Evolutionary conservation across 2,113 vertebrate species (phyloP).

Genomic region (Lepisosteus osseus): DNA sequence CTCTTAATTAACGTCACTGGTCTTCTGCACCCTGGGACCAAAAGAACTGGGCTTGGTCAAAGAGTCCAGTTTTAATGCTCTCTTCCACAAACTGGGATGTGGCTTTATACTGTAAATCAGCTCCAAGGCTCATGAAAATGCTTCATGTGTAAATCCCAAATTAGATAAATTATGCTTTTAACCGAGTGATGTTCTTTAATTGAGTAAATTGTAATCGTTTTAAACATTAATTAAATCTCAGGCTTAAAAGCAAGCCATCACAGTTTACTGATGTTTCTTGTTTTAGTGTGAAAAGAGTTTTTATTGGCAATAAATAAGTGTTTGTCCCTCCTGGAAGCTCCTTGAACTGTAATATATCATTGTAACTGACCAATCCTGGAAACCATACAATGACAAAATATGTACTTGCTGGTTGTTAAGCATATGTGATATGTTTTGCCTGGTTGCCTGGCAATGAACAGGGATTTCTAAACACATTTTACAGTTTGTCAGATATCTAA

Average conservation of each 20-base stretch:
- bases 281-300: conserved; percentile 59
- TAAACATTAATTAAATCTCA: conserved; percentile 64
- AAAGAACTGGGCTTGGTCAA: conserved; percentile 36
- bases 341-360: conserved; percentile 65
- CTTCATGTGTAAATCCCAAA: conserved; percentile 36
- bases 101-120: conserved; percentile 37
- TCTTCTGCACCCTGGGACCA: conserved; percentile 39
- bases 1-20: conserved; percentile 59
- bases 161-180: conserved; percentile 60
- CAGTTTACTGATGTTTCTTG: conserved; percentile 46
- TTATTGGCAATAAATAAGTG: conserved; percentile 72
- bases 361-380: conserved; percentile 69
- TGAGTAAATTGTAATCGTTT: conserved; percentile 68
- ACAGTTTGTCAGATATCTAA: conserved; percentile 62
- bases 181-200: conserved; percentile 67
- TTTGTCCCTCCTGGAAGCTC: conserved; percentile 70
- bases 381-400: conserved; percentile 77
- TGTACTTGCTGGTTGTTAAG: conserved; percentile 76
- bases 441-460: conserved; percentile 72
- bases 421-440: conserved; percentile 71
- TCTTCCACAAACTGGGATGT: conserved; percentile 23
- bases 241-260: conserved; percentile 54
- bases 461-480: conserved; percentile 67
- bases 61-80: conserved; percentile 5
- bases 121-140: conserved; percentile 43